Conservation (phyloP, 2,113 vertebrate genomes). For the Lucifuga dentata region DNA sequence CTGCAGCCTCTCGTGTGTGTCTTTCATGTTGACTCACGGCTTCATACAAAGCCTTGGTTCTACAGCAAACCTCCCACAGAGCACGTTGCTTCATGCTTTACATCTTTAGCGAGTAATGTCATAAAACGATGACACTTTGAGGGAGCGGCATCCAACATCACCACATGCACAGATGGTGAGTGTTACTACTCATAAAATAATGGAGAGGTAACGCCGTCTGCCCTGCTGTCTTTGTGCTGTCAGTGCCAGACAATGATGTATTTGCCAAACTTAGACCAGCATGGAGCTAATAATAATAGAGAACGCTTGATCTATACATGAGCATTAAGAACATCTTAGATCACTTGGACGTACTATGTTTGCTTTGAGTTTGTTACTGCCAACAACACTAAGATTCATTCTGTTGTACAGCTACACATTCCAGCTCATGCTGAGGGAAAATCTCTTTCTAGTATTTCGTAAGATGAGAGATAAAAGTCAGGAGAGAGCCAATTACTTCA, state of each 20-base stretch:
- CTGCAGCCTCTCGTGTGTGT: slow-evolving; percentile 27
- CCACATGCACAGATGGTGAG: slow-evolving; percentile 64
- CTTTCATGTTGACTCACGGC: slow-evolving; percentile 31
- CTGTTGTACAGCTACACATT: slow-evolving; percentile 2
- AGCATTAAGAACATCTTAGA: not conserved
- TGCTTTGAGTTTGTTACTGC: not conserved
- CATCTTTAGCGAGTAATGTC: slow-evolving; percentile 48
- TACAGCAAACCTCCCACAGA: slow-evolving; percentile 22
- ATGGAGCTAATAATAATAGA: not conserved
- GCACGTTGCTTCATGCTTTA: slow-evolving; percentile 24
- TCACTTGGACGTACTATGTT: not conserved
- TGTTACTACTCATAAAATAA: slow-evolving; percentile 54
- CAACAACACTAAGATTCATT: slow-evolving; percentile 4
- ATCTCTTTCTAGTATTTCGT: slow-evolving; percentile 24
- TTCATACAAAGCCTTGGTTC: slow-evolving; percentile 25
- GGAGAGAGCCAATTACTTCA: slow-evolving; percentile 10
- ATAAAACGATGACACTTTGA: slow-evolving; percentile 24
- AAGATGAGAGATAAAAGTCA: slow-evolving; percentile 8
- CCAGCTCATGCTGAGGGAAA: slow-evolving; percentile 11
- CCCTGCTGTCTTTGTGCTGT: slow-evolving; percentile 41
- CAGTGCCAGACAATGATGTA: slow-evolving; percentile 18
- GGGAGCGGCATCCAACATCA: slow-evolving; percentile 14
- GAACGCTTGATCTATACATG: not conserved
- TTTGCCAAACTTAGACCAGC: not conserved
- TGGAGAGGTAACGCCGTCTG: slow-evolving; percentile 19